A percentile compares a stretch with the other conserved stretches of the same genome.
Evolutionary conservation across 1,140 invertebrate species (phyloP).

Genomic region (Zaprionus gabonicus): DNA sequence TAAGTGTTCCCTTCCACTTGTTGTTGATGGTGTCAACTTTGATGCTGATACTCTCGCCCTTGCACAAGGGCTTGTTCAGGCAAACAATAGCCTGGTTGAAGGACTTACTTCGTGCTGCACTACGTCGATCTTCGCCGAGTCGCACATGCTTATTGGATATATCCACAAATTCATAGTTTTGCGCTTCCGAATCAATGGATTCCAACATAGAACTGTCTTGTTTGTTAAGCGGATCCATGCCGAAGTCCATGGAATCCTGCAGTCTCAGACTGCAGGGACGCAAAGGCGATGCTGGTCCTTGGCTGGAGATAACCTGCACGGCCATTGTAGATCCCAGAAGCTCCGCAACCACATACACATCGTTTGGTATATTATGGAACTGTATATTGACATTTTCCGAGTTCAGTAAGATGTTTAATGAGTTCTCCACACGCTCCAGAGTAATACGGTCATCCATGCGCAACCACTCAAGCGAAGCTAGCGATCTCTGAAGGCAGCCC

Average conservation of each 20-base stretch:
- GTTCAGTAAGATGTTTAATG: conserved; percentile 89
- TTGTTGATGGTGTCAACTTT: conserved; percentile 90
- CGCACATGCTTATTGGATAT: conserved; percentile 91
- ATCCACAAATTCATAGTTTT: conserved; percentile 87
- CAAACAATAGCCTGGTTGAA: conserved; percentile 81
- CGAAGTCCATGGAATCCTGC: conserved; percentile 88
- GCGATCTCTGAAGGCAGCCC: conserved; percentile 87
- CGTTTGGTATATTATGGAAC: conserved; percentile 90
- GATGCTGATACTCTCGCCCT: conserved; percentile 85
- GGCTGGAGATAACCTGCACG: conserved; percentile 86
- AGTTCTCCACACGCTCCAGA: conserved; percentile 87
- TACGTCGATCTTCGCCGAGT: conserved; percentile 84
- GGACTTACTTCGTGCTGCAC: conserved; percentile 67
- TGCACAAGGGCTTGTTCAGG: conserved; percentile 75
- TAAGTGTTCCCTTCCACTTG: conserved; percentile 92
- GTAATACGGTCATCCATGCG: conserved; percentile 90
- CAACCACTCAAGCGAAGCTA: conserved; percentile 92
- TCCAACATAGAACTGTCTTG: conserved; percentile 84
- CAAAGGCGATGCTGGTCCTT: conserved; percentile 86
- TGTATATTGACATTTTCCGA: conserved; percentile 94
- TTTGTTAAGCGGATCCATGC: conserved; percentile 86
- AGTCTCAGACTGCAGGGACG: conserved; percentile 86
- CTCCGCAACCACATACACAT: conserved; percentile 85
- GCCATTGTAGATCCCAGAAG: conserved; percentile 89
- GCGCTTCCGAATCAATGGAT: conserved; percentile 80